These are phyloP conservation scores for Rhinatrema bivittatum DNA, from an alignment of 2,797 vertebrate genomes.

Conservation along the genomic window DNA sequence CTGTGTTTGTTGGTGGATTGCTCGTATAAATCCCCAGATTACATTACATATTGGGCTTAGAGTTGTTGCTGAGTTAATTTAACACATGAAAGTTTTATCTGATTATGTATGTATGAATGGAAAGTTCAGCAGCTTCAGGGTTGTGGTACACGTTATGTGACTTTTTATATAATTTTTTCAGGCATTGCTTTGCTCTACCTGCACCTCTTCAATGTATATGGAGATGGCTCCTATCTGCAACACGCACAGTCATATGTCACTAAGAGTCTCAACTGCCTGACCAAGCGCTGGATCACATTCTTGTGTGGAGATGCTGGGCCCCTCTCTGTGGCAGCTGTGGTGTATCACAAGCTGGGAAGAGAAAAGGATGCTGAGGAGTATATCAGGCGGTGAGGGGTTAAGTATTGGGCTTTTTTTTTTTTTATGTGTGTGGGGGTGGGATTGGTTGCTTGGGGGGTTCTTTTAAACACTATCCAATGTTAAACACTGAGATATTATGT, in stretches of 20 bases:
- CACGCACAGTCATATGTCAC: slow-evolving; percentile 69
- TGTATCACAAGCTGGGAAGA: slow-evolving; percentile 73
- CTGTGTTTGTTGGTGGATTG: too few relatives aligned
- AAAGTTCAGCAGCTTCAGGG: too few relatives aligned
- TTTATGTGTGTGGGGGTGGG: neutral
- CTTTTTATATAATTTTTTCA: slow-evolving; percentile 30
- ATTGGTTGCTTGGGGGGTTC: neutral
- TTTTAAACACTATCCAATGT: too few relatives aligned
- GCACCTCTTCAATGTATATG: slow-evolving; percentile 77
- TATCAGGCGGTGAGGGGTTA: slow-evolving; percentile 71
- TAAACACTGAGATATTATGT: too few relatives aligned
- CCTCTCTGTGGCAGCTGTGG: slow-evolving; percentile 76
- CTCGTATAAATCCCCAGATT: too few relatives aligned
- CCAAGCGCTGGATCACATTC: slow-evolving; percentile 78
- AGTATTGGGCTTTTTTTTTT: neutral
- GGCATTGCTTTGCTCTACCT: slow-evolving; percentile 89
- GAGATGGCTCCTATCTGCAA: slow-evolving; percentile 70
- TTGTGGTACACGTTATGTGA: too few relatives aligned
- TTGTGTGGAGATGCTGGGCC: slow-evolving; percentile 87
- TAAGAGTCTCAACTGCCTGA: slow-evolving; percentile 72
- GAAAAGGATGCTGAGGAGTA: slow-evolving; percentile 77
- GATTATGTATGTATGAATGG: too few relatives aligned
- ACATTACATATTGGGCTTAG: too few relatives aligned
- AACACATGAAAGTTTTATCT: too few relatives aligned
- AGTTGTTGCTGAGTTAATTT: too few relatives aligned